Conservation (phyloP, 2,888 invertebrate species). For the Chrysotoxum bicinctum region DNA sequence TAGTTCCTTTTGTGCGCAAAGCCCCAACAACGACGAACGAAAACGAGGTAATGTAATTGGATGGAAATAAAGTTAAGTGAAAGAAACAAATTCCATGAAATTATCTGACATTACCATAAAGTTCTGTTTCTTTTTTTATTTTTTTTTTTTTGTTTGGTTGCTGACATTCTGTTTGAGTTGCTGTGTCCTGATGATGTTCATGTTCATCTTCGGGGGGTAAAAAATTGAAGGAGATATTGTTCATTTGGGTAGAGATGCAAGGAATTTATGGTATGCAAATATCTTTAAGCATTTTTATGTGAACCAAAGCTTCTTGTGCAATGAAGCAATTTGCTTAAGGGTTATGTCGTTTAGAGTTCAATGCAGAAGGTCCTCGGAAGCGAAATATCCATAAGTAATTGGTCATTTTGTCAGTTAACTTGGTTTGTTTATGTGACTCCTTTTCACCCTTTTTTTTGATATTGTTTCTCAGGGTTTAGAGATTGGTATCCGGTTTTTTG, state of each 20-base stretch:
- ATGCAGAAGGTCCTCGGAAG: slow-evolving; percentile 22
- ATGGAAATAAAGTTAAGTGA: slow-evolving; percentile 72
- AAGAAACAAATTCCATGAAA: slow-evolving; percentile 70
- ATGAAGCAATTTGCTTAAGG: slow-evolving; percentile 49
- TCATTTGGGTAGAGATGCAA: slow-evolving; percentile 8
- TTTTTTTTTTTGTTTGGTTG: slow-evolving; percentile 30
- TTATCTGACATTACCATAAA: slow-evolving; percentile 72
- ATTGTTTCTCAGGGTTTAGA: slow-evolving; percentile 13
- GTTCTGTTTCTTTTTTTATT: slow-evolving; percentile 46
- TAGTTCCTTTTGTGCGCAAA: not conserved
- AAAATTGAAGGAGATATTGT: slow-evolving; percentile 17
- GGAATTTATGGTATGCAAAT: slow-evolving; percentile 67
- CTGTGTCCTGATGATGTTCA: slow-evolving; percentile 4
- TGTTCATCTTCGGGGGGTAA: not conserved
- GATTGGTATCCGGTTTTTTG: slow-evolving; percentile 12
- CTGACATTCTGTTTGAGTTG: slow-evolving; percentile 57
- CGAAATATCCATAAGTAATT: slow-evolving; percentile 42
- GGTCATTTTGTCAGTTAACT: slow-evolving; percentile 45
- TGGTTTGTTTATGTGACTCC: not conserved
- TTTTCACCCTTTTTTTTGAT: not conserved
- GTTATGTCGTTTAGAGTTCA: slow-evolving; percentile 26
- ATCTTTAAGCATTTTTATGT: slow-evolving; percentile 35
- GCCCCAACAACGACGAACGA: slow-evolving; percentile 5
- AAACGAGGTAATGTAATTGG: slow-evolving; percentile 65
- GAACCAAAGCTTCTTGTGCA: slow-evolving; percentile 27